Percentiles rank a stretch among this genome's conserved stretches.
These are phyloP conservation scores for Pionites leucogaster DNA, from an alignment of 2,113 vertebrate species.

Conservation along the genomic window DNA sequence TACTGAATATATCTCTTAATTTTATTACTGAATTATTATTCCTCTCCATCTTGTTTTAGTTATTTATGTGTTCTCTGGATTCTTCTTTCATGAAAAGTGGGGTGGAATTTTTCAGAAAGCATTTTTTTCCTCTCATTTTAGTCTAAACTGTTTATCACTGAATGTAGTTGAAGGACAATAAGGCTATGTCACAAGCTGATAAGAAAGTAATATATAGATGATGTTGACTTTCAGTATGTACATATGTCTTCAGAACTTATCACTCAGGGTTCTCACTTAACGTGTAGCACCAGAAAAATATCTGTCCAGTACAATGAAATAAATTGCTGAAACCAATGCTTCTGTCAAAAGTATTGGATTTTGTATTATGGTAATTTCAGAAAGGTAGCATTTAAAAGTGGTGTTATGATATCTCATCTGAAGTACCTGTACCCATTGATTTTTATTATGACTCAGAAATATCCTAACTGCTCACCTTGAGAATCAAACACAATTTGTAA, in stretches of 20 bases:
- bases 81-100: background rate
- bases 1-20: background rate
- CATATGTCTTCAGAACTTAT: background rate
- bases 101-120: background rate
- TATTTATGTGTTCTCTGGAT: background rate
- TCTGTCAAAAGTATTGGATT: background rate
- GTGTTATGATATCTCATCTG: background rate
- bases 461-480: background rate
- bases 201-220: background rate
- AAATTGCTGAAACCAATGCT: background rate
- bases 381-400: background rate
- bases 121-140: background rate
- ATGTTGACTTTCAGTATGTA: background rate
- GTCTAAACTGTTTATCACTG: background rate
- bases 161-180: background rate
- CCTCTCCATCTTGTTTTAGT: background rate
- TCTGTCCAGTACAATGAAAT: background rate
- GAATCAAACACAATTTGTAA: background rate
- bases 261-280: background rate
- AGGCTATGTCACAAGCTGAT: background rate
- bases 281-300: background rate
- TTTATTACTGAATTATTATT: background rate
- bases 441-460: constrained; percentile 21
- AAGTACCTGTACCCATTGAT: background rate
- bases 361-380: constrained; percentile 1